Evolutionary conservation across 2,888 invertebrate species (phyloP).

Genomic region (Chrysolina haemoptera): DNA sequence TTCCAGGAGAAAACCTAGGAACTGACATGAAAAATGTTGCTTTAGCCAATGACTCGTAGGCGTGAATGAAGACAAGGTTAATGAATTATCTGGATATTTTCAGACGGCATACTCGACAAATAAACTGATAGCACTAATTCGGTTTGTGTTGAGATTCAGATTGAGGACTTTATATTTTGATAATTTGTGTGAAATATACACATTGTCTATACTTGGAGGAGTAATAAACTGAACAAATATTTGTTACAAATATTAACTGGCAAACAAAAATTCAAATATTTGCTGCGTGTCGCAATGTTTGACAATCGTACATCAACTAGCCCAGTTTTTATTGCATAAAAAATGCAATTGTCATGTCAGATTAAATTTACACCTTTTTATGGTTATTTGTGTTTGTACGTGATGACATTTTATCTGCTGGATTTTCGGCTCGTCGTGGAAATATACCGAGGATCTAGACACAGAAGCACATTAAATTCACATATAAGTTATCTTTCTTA

Average conservation of each 20-base stretch:
- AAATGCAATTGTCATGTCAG: slow-evolving; percentile 3
- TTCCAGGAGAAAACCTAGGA: too few relatives aligned
- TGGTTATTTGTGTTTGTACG: not conserved
- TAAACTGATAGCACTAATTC: not conserved
- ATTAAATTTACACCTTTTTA: not conserved
- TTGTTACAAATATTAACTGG: slow-evolving; percentile 43
- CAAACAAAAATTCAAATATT: slow-evolving; percentile 46
- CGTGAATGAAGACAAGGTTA: not conserved
- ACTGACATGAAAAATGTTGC: too few relatives aligned
- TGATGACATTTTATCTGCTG: not conserved
- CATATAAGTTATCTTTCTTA: too few relatives aligned
- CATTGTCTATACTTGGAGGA: slow-evolving; percentile 37
- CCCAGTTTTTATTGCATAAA: slow-evolving; percentile 27
- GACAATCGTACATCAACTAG: slow-evolving; percentile 35
- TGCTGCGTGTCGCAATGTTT: slow-evolving; percentile 40
- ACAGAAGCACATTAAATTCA: too few relatives aligned
- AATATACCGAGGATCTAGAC: not conserved
- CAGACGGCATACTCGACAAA: not conserved
- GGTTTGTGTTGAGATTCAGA: not conserved
- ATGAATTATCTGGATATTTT: not conserved
- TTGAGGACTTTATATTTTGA: slow-evolving; percentile 13
- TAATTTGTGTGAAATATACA: slow-evolving; percentile 19
- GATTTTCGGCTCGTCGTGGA: not conserved
- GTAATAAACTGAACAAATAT: slow-evolving; percentile 47
- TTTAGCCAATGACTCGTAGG: too few relatives aligned